Conservation (phyloP, 2,797 vertebrate species). For the Thunnus albacares region DNA sequence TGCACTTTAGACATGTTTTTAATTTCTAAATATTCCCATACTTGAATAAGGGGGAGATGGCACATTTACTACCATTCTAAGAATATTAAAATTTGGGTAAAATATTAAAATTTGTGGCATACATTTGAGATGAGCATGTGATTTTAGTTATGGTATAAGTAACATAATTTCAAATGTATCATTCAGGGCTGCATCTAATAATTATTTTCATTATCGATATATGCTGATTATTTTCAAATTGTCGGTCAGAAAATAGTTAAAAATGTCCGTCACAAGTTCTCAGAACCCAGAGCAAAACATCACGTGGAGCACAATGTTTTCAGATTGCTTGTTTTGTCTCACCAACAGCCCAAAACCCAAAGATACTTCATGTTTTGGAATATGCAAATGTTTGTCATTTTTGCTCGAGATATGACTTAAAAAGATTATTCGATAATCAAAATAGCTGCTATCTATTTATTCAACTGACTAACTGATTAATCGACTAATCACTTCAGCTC, state of each 20-base stretch:
- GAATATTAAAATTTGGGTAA: background rate
- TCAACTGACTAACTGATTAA: background rate
- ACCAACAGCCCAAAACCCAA: background rate
- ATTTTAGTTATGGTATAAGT: background rate
- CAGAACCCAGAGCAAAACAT: background rate
- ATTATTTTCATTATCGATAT: background rate
- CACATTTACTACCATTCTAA: background rate
- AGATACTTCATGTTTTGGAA: background rate
- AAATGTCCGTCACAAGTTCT: background rate
- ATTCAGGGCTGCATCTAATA: background rate
- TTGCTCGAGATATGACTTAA: background rate
- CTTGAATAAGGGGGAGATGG: background rate
- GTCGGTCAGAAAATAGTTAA: background rate
- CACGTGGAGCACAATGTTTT: background rate
- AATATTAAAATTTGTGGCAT: background rate
- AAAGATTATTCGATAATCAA: background rate
- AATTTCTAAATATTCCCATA: background rate
- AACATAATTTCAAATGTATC: background rate
- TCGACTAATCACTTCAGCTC: background rate
- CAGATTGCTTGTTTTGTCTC: too few species aligned
- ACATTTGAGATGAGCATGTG: background rate
- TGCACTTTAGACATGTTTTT: background rate
- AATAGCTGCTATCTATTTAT: background rate
- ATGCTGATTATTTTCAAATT: background rate
- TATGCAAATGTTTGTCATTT: background rate